Base-by-base conservation (phyloP, 2,113 vertebrate genomes). In the Sialia sialis region DNA sequence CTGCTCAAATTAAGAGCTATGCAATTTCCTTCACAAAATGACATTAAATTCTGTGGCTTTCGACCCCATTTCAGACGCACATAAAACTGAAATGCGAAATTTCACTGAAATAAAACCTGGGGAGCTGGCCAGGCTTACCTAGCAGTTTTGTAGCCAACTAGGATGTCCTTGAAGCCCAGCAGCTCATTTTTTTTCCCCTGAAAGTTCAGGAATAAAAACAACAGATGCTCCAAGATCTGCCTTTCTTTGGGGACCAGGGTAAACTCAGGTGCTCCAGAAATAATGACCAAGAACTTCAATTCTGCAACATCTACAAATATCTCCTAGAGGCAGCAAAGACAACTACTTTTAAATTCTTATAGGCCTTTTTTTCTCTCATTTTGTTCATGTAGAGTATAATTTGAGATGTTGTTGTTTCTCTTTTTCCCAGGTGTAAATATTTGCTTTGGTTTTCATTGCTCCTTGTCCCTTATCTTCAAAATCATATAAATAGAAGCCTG, bases 401-500 rank as follows among this genome's bases (percentile, higher is more conserved):
- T 77, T 79, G 59, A 73, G 78, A 86, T 72, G 73, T 82, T 89
- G 73, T 67, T 76, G 60, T 82, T 93, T 94, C 84, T 93, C 84
- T 58, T 96, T 79, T 87, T 34, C 63, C 34, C 93, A 89, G 86
- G 82, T 75, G 74, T 89, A 94, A 94, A 96, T 90, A 91, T 96
- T 96, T 95, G 69, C 48, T 85, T 93, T 52, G 69, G 46, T 94
- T 90, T 95, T 76, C 78, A 48, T 83, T 52, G 75, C 85, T 90
- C 96, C 93, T 90, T 89, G 83, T 83, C 60, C 75, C 36, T 69
- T 66, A 29, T 94, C 90, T 95, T 93, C 73, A 80, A 77, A 77
- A 60, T 62, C 63, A 77, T 34, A 94, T 95, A 85, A 95, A 95
- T 81, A 97, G 96, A 96, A 91, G 67, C 68, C 67, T 84, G 95